A percentile compares a stretch with the other conserved stretches of the same genome.
Conservation (phyloP, 2,113 vertebrate genomes). For the Neopipo cinnamomea region DNA sequence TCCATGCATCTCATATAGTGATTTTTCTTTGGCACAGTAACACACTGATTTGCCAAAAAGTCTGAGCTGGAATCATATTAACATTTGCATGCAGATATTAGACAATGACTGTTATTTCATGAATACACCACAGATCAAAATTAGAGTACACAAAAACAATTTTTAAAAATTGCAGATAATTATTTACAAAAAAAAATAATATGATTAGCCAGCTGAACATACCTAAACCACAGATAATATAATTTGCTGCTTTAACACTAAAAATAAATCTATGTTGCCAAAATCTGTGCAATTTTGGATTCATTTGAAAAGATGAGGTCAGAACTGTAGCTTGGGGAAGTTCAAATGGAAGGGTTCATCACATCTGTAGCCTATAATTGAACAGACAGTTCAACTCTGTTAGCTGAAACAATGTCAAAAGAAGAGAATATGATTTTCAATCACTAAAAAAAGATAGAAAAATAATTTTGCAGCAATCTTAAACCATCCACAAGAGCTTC, state of each 20-base stretch:
- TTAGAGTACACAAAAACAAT: not conserved
- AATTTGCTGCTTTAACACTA: not conserved
- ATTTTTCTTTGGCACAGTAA: not conserved
- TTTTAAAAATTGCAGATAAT: not conserved
- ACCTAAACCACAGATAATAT: not conserved
- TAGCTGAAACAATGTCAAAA: not conserved
- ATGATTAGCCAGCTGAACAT: not conserved
- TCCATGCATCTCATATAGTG: not conserved
- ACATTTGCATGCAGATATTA: not conserved
- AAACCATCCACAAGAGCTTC: not conserved
- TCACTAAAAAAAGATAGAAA: not conserved
- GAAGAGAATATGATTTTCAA: not conserved
- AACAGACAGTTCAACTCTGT: not conserved
- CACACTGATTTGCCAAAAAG: not conserved
- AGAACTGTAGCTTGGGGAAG: not conserved
- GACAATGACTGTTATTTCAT: not conserved
- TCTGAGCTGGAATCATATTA: not conserved
- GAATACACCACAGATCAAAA: not conserved
- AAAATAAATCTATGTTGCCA: constrained; percentile 31
- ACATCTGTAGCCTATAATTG: not conserved
- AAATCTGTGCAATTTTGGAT: constrained; percentile 41
- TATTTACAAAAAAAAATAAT: not conserved
- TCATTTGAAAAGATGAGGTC: constrained; percentile 12
- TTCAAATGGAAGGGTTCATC: not conserved
- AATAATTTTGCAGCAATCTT: not conserved